These are phyloP conservation scores for Gonioctena quinquepunctata DNA, from an alignment of 1,140 invertebrate species.

Conservation along the genomic window DNA sequence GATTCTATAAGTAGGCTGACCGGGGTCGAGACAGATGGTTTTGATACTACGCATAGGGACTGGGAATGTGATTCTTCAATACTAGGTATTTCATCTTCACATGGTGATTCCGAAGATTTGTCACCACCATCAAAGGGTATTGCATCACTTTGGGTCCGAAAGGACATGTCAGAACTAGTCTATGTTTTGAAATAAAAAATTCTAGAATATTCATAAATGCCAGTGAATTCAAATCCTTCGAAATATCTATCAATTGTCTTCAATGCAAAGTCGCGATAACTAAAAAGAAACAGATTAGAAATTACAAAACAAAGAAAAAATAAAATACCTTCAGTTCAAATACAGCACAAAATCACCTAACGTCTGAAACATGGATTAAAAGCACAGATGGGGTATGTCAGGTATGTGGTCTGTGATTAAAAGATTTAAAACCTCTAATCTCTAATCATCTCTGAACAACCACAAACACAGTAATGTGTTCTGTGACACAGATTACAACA, in stretches of 20 bases:
- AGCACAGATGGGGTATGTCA: too few relatives aligned
- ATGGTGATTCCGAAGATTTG: neutral
- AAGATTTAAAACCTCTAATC: too few relatives aligned
- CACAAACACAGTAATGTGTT: too few relatives aligned
- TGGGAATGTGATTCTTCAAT: neutral
- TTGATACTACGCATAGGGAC: neutral
- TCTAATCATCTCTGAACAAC: too few relatives aligned
- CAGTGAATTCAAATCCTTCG: neutral
- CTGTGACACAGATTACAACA: too few relatives aligned
- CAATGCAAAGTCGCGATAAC: too few relatives aligned
- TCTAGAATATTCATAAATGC: conserved; percentile 14
- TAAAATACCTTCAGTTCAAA: too few relatives aligned
- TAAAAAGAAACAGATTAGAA: neutral
- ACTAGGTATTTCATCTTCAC: neutral
- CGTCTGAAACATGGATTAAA: too few relatives aligned
- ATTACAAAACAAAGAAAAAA: too few relatives aligned
- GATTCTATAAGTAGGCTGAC: conserved; percentile 67
- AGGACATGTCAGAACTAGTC: neutral
- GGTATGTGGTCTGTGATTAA: too few relatives aligned
- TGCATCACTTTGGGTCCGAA: neutral
- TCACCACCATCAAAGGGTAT: neutral
- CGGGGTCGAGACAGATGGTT: conserved; percentile 52
- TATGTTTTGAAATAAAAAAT: neutral
- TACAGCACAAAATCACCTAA: too few relatives aligned
- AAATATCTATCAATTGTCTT: too few relatives aligned